phyloP scores from a whole-genome alignment of 2,113 vertebrate genomes.

The Actinemys pallida region DNA sequence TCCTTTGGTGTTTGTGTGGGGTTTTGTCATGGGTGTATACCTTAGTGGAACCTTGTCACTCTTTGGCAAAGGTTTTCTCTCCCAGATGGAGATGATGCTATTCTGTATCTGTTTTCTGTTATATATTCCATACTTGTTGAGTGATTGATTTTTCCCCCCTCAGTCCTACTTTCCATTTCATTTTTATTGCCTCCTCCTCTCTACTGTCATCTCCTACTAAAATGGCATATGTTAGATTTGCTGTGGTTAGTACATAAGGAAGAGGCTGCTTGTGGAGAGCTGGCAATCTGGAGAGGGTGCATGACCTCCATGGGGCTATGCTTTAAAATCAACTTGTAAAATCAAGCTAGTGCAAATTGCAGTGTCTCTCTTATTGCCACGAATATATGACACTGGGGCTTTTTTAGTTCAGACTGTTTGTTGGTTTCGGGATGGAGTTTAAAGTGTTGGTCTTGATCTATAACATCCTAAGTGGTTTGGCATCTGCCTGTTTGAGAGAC shows the following conservation, averaged over 20 bases:
- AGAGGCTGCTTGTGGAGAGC: neutral
- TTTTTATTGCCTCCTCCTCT: conserved; percentile 14
- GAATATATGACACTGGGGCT: rapidly evolving
- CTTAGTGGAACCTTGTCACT: neutral
- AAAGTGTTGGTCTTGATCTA: neutral
- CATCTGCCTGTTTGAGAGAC: neutral
- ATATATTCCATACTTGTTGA: conserved; percentile 15
- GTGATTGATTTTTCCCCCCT: conserved; percentile 41
- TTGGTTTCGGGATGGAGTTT: neutral
- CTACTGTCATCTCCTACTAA: neutral
- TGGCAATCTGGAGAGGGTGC: neutral
- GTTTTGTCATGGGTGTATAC: neutral
- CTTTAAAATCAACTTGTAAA: neutral
- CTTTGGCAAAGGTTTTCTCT: neutral
- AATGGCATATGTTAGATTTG: conserved; percentile 33
- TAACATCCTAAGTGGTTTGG: neutral
- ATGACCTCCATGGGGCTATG: neutral
- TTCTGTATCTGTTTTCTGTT: conserved; percentile 13
- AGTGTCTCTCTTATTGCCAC: neutral
- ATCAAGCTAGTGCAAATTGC: neutral
- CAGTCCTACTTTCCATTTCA: neutral
- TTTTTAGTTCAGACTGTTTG: neutral
- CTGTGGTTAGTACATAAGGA: neutral
- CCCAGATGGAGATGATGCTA: neutral
- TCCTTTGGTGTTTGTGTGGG: neutral